These are phyloP conservation scores for Charina bottae DNA, from an alignment of 2,113 vertebrate genomes.

Conservation along the genomic window DNA sequence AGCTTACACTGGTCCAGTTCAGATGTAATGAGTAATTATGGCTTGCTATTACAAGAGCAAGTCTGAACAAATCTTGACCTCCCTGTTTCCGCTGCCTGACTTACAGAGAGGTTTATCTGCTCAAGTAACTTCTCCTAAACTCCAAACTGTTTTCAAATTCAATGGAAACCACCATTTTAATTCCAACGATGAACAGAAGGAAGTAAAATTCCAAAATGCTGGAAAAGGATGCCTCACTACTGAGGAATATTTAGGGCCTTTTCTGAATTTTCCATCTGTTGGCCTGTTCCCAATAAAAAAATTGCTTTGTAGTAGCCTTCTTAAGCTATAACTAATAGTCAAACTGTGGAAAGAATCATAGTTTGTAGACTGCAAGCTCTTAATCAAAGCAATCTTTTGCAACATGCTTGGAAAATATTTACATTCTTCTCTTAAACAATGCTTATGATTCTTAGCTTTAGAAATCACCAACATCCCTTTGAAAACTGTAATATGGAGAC, in stretches of 20 bases:
- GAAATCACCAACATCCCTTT: background rate
- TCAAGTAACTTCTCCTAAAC: background rate
- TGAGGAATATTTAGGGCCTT: background rate
- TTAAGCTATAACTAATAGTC: background rate
- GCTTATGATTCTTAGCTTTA: slow-evolving; percentile 4
- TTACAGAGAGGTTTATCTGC: background rate
- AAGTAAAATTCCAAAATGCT: background rate
- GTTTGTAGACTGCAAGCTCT: background rate
- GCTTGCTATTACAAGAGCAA: background rate
- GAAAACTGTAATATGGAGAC: slow-evolving; percentile 8
- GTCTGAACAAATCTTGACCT: background rate
- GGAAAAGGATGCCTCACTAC: background rate
- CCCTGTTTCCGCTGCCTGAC: background rate
- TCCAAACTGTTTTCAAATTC: background rate
- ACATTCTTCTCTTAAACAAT: background rate
- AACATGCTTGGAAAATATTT: background rate
- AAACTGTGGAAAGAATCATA: background rate
- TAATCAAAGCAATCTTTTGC: background rate
- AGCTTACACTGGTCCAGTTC: background rate
- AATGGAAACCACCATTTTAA: background rate
- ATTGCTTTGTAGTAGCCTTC: background rate
- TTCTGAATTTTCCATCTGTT: background rate
- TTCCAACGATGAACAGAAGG: background rate
- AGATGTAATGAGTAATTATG: background rate
- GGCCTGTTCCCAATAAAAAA: background rate